phyloP scores from a whole-genome alignment of 2,888 invertebrate species.

The Dryocosmus kuriphilus region DNA sequence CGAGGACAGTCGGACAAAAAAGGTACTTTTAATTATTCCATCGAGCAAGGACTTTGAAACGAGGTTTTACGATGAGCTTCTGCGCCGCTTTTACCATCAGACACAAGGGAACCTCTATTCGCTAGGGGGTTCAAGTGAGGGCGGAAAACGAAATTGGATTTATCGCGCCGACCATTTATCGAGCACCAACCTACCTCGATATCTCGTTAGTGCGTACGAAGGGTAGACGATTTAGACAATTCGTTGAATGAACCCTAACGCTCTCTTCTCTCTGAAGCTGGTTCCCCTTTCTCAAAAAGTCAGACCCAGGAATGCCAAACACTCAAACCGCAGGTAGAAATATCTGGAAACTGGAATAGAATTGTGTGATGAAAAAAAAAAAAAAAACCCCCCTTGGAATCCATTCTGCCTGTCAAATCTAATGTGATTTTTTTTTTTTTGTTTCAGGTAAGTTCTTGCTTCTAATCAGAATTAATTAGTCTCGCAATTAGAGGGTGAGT shows the following conservation, averaged over 20 bases:
- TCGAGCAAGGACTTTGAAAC: slow-evolving; percentile 29
- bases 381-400: not conserved
- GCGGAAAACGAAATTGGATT: slow-evolving; percentile 62
- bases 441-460: not conserved
- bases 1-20: slow-evolving; percentile 40
- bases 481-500: not conserved
- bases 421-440: not conserved
- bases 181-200: slow-evolving; percentile 49
- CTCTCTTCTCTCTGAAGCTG: not conserved
- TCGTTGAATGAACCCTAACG: slow-evolving; percentile 30
- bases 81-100: slow-evolving; percentile 40
- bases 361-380: not conserved
- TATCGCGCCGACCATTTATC: slow-evolving; percentile 56
- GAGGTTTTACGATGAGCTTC: slow-evolving; percentile 40
- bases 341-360: not conserved
- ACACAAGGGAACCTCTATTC: slow-evolving; percentile 48
- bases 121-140: slow-evolving; percentile 49
- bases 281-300: slow-evolving; percentile 13
- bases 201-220: slow-evolving; percentile 48
- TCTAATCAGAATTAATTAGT: not conserved
- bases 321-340: slow-evolving; percentile 4
- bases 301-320: slow-evolving; percentile 7
- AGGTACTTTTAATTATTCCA: slow-evolving; percentile 40
- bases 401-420: not conserved
- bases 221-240: slow-evolving; percentile 44